Conservation (phyloP, 1,140 invertebrate genomes). For the Battus philenor region DNA sequence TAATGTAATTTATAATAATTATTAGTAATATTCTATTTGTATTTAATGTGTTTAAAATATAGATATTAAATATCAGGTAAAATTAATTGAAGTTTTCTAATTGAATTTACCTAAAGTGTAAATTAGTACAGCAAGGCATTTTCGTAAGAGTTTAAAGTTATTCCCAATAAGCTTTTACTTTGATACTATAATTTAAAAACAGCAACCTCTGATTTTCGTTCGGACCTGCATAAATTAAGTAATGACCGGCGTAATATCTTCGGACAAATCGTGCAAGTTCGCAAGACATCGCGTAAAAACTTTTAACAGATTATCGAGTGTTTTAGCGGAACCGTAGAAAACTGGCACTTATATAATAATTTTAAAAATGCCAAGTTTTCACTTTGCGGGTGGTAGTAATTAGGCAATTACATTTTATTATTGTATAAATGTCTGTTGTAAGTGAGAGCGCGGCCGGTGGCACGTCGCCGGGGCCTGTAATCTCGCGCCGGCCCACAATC, state of each 20-base stretch:
- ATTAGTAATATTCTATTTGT: too few species aligned
- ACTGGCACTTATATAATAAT: too few species aligned
- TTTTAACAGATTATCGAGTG: constrained; percentile 4
- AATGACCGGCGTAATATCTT: constrained; percentile 24
- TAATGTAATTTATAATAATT: too few species aligned
- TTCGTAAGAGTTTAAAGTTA: too few species aligned
- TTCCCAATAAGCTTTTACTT: constrained; percentile 41
- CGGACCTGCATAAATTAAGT: constrained; percentile 63
- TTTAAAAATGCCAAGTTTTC: constrained; percentile 22
- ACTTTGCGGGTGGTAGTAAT: constrained; percentile 63
- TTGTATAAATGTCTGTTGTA: constrained; percentile 65
- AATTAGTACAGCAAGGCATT: too few species aligned
- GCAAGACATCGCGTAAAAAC: constrained; percentile 28
- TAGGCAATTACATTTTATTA: constrained; percentile 66
- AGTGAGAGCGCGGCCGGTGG: constrained; percentile 58
- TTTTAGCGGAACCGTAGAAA: neutral
- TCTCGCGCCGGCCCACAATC: constrained; percentile 67
- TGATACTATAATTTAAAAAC: constrained; percentile 56
- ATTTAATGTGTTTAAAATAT: too few species aligned
- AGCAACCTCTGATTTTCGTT: constrained; percentile 50
- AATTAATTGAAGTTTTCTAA: too few species aligned
- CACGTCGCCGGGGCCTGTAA: constrained; percentile 59
- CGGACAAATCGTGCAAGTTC: constrained; percentile 26
- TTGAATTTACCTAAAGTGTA: too few species aligned
- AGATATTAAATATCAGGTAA: too few species aligned